Evolutionary conservation across 2,113 vertebrate genomes (phyloP).

Genomic region (Pteropus alecto): DNA sequence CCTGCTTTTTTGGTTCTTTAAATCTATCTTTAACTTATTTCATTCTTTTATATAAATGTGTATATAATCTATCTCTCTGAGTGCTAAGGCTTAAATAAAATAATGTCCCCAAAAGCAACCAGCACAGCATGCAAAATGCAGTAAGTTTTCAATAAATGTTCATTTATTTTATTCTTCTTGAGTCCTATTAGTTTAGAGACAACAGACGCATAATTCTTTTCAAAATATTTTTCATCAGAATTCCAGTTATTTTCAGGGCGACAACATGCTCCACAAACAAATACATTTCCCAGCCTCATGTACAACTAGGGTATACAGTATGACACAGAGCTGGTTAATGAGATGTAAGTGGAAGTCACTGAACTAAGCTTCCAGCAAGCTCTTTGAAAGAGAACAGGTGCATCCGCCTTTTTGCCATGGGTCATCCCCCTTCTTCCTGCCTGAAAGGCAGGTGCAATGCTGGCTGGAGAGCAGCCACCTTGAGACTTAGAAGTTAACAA

Average conservation of each 20-base stretch:
- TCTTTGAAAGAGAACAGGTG: background rate
- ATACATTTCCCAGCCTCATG: background rate
- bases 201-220: background rate
- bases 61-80: background rate
- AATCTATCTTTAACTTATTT: background rate
- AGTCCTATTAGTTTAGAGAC: background rate
- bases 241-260: background rate
- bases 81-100: background rate
- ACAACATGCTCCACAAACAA: background rate
- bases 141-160: background rate
- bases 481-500: background rate
- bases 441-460: constrained; percentile 15
- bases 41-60: background rate
- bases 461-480: background rate
- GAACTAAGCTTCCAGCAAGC: constrained; percentile 28
- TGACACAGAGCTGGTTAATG: background rate
- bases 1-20: background rate
- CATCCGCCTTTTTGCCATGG: background rate
- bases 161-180: background rate
- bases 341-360: constrained; percentile 6
- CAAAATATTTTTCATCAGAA: constrained; percentile 18
- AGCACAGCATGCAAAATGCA: background rate
- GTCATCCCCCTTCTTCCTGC: background rate
- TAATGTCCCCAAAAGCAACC: background rate
- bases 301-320: background rate